Evolutionary conservation across 2,797 vertebrate genomes (phyloP).

Genomic region (Ciconia nigra): DNA sequence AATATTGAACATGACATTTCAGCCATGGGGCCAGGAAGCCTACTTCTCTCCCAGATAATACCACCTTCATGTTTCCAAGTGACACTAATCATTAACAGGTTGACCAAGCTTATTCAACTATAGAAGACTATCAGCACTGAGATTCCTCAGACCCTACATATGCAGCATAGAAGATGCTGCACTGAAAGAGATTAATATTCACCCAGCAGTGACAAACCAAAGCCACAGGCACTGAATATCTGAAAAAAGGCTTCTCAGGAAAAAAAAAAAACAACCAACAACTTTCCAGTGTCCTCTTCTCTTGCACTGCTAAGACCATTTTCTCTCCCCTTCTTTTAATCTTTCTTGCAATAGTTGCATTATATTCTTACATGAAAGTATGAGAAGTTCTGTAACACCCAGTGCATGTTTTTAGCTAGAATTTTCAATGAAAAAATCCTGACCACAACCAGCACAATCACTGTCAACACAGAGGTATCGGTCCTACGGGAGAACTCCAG

Average conservation of each 20-base stretch:
- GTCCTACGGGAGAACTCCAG: not conserved
- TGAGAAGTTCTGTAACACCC: not conserved
- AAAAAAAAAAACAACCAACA: not conserved
- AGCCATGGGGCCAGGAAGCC: not conserved
- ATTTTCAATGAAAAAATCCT: not conserved
- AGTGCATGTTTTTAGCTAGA: not conserved
- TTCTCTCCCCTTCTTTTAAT: not conserved
- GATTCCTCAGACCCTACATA: not conserved
- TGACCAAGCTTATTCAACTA: not conserved
- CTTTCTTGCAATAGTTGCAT: not conserved
- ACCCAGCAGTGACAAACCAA: not conserved
- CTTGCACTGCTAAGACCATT: not conserved
- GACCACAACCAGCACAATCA: not conserved
- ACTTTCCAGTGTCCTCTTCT: not conserved
- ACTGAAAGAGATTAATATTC: not conserved
- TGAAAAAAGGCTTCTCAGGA: not conserved
- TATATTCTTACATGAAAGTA: not conserved
- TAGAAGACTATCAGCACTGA: not conserved
- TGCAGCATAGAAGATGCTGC: rapidly evolving
- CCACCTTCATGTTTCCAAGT: not conserved
- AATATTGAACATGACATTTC: not conserved
- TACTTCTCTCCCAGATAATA: not conserved
- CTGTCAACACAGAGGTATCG: not conserved
- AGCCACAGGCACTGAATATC: not conserved
- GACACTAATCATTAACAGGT: not conserved